Base-by-base conservation (phyloP, 2,797 vertebrate species). In the Ctenochaetus hawaiiensis region DNA sequence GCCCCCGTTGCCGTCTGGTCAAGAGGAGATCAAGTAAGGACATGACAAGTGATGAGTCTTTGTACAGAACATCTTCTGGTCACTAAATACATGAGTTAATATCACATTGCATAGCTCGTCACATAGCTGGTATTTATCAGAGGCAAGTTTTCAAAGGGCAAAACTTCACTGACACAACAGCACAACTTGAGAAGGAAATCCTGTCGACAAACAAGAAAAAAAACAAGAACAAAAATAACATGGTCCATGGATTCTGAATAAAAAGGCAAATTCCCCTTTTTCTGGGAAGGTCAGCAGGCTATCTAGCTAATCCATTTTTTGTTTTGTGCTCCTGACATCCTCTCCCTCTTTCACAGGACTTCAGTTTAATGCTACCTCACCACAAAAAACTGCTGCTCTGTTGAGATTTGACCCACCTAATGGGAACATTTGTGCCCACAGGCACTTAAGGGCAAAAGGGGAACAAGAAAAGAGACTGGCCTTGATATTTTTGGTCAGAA, bases 1-100 rank as follows among this genome's bases (percentile, higher is more conserved):
- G 91, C 94, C 2, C 97, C 97, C 5, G 94, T 91, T 0, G 94
- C 95, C 30, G 92, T 95, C 49, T 98, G 97, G 97, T 82, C 91
- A 9, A 97, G 87, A 88, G 96, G 89, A 52, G 94, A 95, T 0
- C 0, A 91, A 77, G 97, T 97, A 84, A 65, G 67, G 10, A 62
- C 10, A 11, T 45, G 16, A 34, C 9, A 30, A n/a, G 26, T 45
- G 39, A 41, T 13, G 43, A 6, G 20, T 48, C 10, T 60, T 0
- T 22, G 6, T 23, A 2, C 3, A 47, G 10, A 16, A 18, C 14
- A 52, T 47, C 1, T 12, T 41, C 17, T 6, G 20, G 18, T 23
- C 20, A 11, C 2, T 20, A 34, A 47, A 37, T 26, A 34, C 47
- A 37, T 20, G 39, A 39, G 61, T 51, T 14, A 3, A 34, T 44